phyloP scores from a whole-genome alignment of 1,140 invertebrate species.

The Ptiloglossa arizonensis region DNA sequence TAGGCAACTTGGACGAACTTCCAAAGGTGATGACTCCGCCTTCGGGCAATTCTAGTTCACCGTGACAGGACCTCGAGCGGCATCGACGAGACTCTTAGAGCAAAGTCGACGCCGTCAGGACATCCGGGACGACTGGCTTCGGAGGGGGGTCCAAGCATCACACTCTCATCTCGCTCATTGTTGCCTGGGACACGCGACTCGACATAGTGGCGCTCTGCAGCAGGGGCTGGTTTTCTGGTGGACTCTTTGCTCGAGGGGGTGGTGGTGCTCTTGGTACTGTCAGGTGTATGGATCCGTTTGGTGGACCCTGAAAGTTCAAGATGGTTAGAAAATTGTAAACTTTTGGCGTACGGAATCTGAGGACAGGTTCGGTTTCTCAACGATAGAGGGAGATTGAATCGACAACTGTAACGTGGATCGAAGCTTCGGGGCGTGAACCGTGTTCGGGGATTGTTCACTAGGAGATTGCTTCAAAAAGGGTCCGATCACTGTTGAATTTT shows the following conservation, averaged over 20 bases:
- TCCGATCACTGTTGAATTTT: too few relatives aligned
- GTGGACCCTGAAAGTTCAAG: conserved; percentile 77
- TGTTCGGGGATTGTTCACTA: background rate
- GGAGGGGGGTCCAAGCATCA: conserved; percentile 86
- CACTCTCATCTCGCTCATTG: conserved; percentile 92
- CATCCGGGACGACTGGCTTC: conserved; percentile 77
- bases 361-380: too few relatives aligned
- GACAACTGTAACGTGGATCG: background rate
- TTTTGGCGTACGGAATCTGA: too few relatives aligned
- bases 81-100: conserved; percentile 67
- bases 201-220: conserved; percentile 77
- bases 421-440: background rate
- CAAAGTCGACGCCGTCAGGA: conserved; percentile 78
- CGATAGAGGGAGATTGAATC: too few relatives aligned
- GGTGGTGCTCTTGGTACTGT: conserved; percentile 83
- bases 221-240: conserved; percentile 83
- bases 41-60: background rate
- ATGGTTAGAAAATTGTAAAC: too few relatives aligned
- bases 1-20: too few relatives aligned
- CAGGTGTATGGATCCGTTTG: conserved; percentile 84
- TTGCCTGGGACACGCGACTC: conserved; percentile 86
- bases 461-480: too few relatives aligned
- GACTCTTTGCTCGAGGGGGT: conserved; percentile 83
- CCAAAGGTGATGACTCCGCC: background rate
- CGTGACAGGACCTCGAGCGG: background rate